phyloP scores from a whole-genome alignment of 2,797 vertebrate species.

The Pseudochirops corinnae region DNA sequence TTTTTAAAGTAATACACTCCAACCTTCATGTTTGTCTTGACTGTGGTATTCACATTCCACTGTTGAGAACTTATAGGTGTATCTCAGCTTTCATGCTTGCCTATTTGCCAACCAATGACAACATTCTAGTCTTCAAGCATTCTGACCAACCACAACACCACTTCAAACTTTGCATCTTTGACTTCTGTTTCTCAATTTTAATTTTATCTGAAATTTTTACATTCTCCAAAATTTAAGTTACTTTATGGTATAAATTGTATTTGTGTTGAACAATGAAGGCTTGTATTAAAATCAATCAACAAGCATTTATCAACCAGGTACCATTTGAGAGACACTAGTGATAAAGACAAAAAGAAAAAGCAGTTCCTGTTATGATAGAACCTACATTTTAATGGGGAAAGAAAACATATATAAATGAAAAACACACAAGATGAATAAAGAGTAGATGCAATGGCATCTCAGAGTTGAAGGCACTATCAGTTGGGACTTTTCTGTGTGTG shows the following conservation, averaged over 20 bases:
- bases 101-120: slow-evolving; percentile 16
- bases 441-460: neutral
- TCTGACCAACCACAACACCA: slow-evolving; percentile 41
- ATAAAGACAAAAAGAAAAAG: neutral
- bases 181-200: slow-evolving; percentile 61
- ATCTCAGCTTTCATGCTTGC: neutral
- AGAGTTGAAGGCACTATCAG: neutral
- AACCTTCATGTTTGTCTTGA: neutral
- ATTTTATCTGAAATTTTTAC: slow-evolving; percentile 46
- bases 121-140: slow-evolving; percentile 40
- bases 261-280: slow-evolving; percentile 39
- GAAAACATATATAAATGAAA: neutral
- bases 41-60: neutral
- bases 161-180: slow-evolving; percentile 60
- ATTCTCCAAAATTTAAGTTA: slow-evolving; percentile 45
- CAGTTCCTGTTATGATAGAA: neutral
- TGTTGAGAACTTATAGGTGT: neutral
- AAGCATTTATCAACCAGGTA: neutral
- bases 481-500: neutral
- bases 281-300: slow-evolving; percentile 30
- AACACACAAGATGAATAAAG: neutral
- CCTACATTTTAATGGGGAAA: neutral
- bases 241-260: slow-evolving; percentile 48
- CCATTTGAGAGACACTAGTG: neutral
- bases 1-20: neutral